Conservation (phyloP, 2,888 invertebrate species). For the Lucinisca nassula region DNA sequence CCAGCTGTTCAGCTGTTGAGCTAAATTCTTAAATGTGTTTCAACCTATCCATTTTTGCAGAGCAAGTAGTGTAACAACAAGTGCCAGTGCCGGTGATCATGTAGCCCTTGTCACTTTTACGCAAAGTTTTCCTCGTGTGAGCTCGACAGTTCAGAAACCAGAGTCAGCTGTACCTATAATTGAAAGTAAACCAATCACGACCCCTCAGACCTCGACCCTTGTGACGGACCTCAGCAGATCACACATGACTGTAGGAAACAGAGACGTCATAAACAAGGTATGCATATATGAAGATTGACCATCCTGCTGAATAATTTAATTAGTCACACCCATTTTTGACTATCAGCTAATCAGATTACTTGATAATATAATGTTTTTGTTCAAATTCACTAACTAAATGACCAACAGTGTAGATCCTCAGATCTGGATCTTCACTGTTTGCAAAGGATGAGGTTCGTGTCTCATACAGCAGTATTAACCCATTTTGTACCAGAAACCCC, state of each 20-base stretch:
- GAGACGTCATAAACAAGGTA: slow-evolving; percentile 53
- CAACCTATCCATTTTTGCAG: slow-evolving; percentile 41
- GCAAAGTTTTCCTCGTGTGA: not conserved
- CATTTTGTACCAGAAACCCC: no score
- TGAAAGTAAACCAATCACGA: not conserved
- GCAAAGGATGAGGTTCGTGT: no score
- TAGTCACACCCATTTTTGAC: no score
- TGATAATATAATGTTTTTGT: no score
- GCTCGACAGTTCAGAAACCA: not conserved
- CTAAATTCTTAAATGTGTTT: no score
- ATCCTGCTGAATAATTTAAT: not conserved
- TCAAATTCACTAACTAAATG: no score
- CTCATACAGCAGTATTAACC: no score
- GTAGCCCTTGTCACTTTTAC: not conserved
- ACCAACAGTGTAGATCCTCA: no score
- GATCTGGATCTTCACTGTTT: no score
- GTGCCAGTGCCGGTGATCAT: slow-evolving; percentile 18
- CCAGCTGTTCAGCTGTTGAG: no score
- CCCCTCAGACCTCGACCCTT: not conserved
- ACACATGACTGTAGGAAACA: slow-evolving; percentile 62
- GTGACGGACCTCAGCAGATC: not conserved
- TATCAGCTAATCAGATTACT: no score
- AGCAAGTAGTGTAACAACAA: slow-evolving; percentile 48
- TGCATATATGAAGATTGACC: not conserved
- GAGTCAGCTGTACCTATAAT: not conserved